Evolutionary conservation across 1,140 invertebrate species (phyloP).

Genomic region (Drosophila erecta): DNA sequence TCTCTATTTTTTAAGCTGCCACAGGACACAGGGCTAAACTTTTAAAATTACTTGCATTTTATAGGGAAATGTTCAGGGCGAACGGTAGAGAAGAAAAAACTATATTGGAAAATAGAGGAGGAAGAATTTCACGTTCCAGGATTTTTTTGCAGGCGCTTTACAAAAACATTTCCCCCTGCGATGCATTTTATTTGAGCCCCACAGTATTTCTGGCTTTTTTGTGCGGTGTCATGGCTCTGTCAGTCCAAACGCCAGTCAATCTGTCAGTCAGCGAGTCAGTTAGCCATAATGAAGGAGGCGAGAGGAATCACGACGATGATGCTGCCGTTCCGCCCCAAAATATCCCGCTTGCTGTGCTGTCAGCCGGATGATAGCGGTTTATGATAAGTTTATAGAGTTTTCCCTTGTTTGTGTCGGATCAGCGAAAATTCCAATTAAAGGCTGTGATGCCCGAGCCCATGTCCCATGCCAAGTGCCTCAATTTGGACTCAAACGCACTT

Average conservation of each 20-base stretch:
- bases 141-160: slow-evolving; percentile 15
- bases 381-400: slow-evolving; percentile 53
- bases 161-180: slow-evolving; percentile 37
- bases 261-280: slow-evolving; percentile 79
- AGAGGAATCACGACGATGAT: slow-evolving; percentile 57
- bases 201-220: slow-evolving; percentile 48
- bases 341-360: slow-evolving; percentile 23
- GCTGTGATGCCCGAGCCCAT: slow-evolving; percentile 2
- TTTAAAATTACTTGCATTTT: slow-evolving; percentile 75
- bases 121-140: slow-evolving; percentile 18
- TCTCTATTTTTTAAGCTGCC: slow-evolving; percentile 55
- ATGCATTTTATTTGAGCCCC: slow-evolving; percentile 41
- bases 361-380: slow-evolving; percentile 38
- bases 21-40: slow-evolving; percentile 60
- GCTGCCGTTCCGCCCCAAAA: not conserved
- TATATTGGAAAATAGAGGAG: slow-evolving; percentile 54
- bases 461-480: not conserved
- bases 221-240: slow-evolving; percentile 65
- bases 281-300: slow-evolving; percentile 73
- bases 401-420: slow-evolving; percentile 44
- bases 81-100: slow-evolving; percentile 8
- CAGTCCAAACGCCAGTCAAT: slow-evolving; percentile 75
- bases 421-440: slow-evolving; percentile 45
- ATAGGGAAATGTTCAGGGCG: slow-evolving; percentile 31
- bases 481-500: not conserved